These are phyloP conservation scores for Sebastes hubbsi DNA, from an alignment of 2,797 vertebrate genomes.

Conservation along the genomic window DNA sequence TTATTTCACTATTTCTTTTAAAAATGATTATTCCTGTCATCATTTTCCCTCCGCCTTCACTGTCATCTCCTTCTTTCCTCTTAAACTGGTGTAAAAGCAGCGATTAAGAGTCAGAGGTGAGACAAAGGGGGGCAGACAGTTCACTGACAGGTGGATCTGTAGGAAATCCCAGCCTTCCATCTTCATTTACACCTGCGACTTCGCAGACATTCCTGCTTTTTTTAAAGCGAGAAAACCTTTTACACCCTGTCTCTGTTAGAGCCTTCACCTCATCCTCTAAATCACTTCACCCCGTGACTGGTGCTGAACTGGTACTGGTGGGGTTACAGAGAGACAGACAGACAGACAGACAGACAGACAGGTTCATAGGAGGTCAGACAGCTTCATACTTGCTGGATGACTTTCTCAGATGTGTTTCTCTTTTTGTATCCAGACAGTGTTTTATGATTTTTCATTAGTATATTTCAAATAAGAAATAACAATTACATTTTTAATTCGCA, in stretches of 20 bases:
- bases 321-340: slow-evolving; percentile 35
- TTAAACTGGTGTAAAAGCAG: background rate
- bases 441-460: background rate
- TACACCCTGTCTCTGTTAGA: slow-evolving; percentile 17
- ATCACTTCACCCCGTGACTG: slow-evolving; percentile 29
- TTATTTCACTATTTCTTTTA: too few species aligned
- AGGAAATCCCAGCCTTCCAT: slow-evolving; percentile 56
- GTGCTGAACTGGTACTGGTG: slow-evolving; percentile 51
- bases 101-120: slow-evolving; percentile 12
- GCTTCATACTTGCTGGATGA: background rate
- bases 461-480: background rate
- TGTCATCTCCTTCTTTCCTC: background rate
- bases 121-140: slow-evolving; percentile 28
- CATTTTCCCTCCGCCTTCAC: background rate
- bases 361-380: slow-evolving; percentile 52
- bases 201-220: slow-evolving; percentile 13
- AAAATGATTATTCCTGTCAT: background rate
- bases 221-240: slow-evolving; percentile 21
- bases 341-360: slow-evolving; percentile 28
- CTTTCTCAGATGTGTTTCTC: background rate
- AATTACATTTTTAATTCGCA: background rate
- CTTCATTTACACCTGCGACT: slow-evolving; percentile 57
- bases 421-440: background rate
- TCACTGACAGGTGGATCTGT: slow-evolving; percentile 62
- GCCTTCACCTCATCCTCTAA: slow-evolving; percentile 3